These are phyloP conservation scores for Leptoteleia sp. DNA, from an alignment of 1,140 invertebrate species.

Conservation along the genomic window DNA sequence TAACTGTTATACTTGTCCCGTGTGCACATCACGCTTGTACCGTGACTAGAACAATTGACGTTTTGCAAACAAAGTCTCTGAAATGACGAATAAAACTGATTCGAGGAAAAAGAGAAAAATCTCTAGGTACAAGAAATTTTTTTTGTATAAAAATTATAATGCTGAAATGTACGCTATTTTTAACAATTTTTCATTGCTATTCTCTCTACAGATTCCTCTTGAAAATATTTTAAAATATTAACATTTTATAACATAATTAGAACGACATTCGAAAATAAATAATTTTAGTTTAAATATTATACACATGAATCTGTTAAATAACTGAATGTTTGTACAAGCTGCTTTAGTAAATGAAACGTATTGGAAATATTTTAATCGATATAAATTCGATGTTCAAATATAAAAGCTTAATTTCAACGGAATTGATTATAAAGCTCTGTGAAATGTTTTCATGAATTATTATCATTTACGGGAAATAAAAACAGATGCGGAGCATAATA, in stretches of 20 bases:
- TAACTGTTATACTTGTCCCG: slow-evolving; percentile 39
- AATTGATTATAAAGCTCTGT: slow-evolving; percentile 6
- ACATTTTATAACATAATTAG: slow-evolving; percentile 8
- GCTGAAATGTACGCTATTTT: too few species aligned
- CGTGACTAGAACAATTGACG: slow-evolving; percentile 20
- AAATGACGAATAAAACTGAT: too few species aligned
- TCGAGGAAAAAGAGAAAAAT: too few species aligned
- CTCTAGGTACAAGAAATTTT: too few species aligned
- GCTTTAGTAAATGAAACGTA: slow-evolving; percentile 1
- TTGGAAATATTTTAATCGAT: slow-evolving; percentile 16
- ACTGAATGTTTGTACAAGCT: not conserved
- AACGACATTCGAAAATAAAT: slow-evolving; percentile 4
- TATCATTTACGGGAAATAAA: not conserved
- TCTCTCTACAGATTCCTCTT: too few species aligned
- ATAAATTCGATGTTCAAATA: slow-evolving; percentile 15
- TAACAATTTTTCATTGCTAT: too few species aligned
- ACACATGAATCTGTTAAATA: slow-evolving; percentile 3
- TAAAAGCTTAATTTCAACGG: slow-evolving; percentile 8
- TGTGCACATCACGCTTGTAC: slow-evolving; percentile 20
- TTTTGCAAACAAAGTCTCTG: too few species aligned
- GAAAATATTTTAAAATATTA: too few species aligned
- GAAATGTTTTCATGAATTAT: slow-evolving; percentile 13
- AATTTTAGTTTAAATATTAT: not conserved
- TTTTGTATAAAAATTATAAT: too few species aligned
- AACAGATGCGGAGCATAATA: slow-evolving; percentile 1